Evolutionary conservation across 1,140 invertebrate genomes (phyloP).

Genomic region (Campoletis sonorensis): DNA sequence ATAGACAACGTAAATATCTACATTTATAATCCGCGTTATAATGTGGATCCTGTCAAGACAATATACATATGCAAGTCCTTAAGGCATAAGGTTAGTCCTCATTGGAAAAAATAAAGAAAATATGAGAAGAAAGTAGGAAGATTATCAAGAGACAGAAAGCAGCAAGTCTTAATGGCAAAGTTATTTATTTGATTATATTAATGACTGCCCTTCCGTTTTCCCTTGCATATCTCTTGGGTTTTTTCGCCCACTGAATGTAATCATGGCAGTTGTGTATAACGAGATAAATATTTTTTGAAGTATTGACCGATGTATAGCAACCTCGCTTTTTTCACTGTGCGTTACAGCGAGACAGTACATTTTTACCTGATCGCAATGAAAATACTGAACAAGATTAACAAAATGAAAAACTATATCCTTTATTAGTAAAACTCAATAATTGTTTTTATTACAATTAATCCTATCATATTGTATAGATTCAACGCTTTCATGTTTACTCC

Average conservation of each 20-base stretch:
- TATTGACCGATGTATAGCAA: no score
- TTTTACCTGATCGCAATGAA: no score
- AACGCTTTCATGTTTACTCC: no score
- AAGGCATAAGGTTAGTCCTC: conserved; percentile 56
- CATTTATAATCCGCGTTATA: conserved; percentile 48
- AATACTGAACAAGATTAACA: background rate
- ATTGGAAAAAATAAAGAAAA: conserved; percentile 28
- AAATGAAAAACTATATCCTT: background rate
- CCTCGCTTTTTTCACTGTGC: no score
- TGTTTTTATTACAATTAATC: no score
- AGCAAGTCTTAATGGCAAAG: no score
- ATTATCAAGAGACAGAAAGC: background rate
- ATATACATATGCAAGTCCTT: conserved; percentile 57
- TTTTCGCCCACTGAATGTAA: conserved; percentile 36
- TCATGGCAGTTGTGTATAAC: conserved; percentile 6
- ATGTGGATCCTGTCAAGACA: conserved; percentile 58
- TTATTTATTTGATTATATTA: conserved; percentile 42
- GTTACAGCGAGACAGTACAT: no score
- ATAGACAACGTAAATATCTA: conserved; percentile 38
- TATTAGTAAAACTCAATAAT: no score
- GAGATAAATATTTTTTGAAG: no score
- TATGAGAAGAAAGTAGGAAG: conserved; percentile 37
- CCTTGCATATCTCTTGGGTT: conserved; percentile 47
- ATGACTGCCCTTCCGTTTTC: conserved; percentile 49
- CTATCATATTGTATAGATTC: no score